These are phyloP conservation scores for Aphis gossypii DNA, from an alignment of 1,140 invertebrate genomes.

Conservation along the genomic window DNA sequence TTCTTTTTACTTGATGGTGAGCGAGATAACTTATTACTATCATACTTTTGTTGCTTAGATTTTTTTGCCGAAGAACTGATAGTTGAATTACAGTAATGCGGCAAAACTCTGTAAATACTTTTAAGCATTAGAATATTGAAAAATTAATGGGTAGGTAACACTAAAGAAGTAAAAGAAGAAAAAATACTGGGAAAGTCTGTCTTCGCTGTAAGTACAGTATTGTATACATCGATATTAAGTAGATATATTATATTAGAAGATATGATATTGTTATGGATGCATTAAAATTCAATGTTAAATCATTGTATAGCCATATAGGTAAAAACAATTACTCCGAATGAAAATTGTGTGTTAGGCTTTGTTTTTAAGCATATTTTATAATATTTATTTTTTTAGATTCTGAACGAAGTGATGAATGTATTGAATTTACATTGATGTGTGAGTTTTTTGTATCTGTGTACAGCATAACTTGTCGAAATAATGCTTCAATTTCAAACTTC, in stretches of 20 bases:
- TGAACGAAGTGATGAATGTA: no score
- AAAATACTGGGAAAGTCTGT: not conserved
- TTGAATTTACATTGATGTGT: no score
- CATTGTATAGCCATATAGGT: not conserved
- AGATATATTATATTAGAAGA: no score
- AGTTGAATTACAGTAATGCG: constrained; percentile 49
- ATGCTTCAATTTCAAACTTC: no score
- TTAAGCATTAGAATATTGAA: not conserved
- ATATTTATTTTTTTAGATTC: no score
- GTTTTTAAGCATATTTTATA: no score
- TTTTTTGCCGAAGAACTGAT: constrained; percentile 46
- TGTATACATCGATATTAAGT: not conserved
- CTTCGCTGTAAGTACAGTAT: not conserved
- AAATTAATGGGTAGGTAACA: not conserved
- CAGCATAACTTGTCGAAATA: no score
- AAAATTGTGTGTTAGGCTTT: no score
- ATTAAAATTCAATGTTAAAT: not conserved
- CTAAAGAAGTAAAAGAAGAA: not conserved
- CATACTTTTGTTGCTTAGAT: constrained; percentile 22
- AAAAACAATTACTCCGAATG: no score
- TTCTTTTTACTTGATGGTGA: constrained; percentile 24
- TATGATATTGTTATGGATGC: not conserved
- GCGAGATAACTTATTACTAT: not conserved
- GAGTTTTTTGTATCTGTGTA: no score
- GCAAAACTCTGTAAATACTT: constrained; percentile 10